These are phyloP conservation scores for human (Homo sapiens) DNA, from an alignment of 2,113 vertebrate species.

Conservation along the genomic window GRCh38 chr2:217062001-217062500, in stretches of 20 bases:
- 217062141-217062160: constrained; percentile 61
- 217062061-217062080: constrained; percentile 40
- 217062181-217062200: constrained; percentile 49
- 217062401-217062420: background rate
- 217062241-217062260: background rate
- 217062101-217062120: constrained; percentile 60
- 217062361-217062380: background rate
- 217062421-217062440: background rate
- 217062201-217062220: constrained; percentile 51
- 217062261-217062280: background rate
- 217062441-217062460: background rate
- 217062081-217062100: constrained; percentile 48
- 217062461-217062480: background rate
- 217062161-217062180: constrained; percentile 68
- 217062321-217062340: background rate
- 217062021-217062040: constrained; percentile 21
- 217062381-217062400: background rate
- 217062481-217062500: background rate
- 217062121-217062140: background rate
- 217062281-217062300: background rate
- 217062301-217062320: background rate
- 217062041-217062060: background rate
- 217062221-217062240: constrained; percentile 34
- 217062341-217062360: background rate
- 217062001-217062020: background rate